Evolutionary conservation across 2,888 invertebrate genomes (phyloP), one percentile per base, ranked within the genome.

Genomic region (Tenthredo mesomela): DNA sequence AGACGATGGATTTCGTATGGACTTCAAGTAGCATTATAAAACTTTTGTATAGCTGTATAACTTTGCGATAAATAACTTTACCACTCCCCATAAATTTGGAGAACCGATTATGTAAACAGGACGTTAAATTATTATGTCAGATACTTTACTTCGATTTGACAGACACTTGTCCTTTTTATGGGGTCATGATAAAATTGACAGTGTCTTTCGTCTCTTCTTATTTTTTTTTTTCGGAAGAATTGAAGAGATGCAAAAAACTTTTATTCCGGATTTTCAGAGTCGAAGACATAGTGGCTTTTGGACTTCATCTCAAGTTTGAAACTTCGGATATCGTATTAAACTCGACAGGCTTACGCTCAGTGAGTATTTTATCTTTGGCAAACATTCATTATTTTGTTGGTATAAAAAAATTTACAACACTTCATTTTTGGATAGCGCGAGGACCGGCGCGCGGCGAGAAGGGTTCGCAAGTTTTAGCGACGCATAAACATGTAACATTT

Each of bases 371-470:
- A 70, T 83, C 25, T 25, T 37, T 33, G 47, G 25, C 25, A 83
- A 83, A 70, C 18, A n/a, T 83, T 43, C 47, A 61, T 80, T 71
- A 61, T 84, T 82, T 70, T 61, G 65, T 70, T 47, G 77, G 87
- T 87, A 87, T 85, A 88, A 88, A 87, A 88, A 89, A 90, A 91
- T 90, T 90, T 90, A 91, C 91, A 91, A 88, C 89, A 88, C 88
- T 88, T 90, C 89, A 90, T 89, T 90, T 89, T 88, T 88, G 87
- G 87, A 89, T 87, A 25, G 15, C 40, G n/a, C 15, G 33, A 70
- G 21, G 75, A 15, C 5, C 4, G 40, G 25, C 88, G 88, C 2
- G 33, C 29, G 2, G 29, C 1, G 2, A 2, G 88, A 86, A 86
- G 87, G 85, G 84, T 82, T 87, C 2, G 84, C 50, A 21, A 37